Conservation (phyloP, 2,888 invertebrate genomes). For the Napeogenes inachia region DNA sequence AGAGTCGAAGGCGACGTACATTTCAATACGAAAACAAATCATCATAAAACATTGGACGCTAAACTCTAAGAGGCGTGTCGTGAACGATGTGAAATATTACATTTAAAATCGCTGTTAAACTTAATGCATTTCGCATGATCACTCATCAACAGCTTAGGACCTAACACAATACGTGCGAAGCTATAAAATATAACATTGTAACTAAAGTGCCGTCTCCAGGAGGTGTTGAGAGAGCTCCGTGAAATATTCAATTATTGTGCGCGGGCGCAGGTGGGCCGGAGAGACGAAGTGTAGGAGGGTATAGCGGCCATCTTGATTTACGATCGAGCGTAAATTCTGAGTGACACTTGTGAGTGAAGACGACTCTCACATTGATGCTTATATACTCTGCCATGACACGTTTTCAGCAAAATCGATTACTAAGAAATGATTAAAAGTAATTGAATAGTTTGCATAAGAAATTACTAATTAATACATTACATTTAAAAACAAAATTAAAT, state of each 20-base stretch:
- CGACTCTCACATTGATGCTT: slow-evolving; percentile 45
- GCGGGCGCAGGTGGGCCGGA: slow-evolving; percentile 63
- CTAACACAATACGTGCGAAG: slow-evolving; percentile 70
- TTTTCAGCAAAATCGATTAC: slow-evolving; percentile 56
- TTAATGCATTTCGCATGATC: slow-evolving; percentile 72
- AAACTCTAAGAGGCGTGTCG: slow-evolving; percentile 60
- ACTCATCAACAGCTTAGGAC: slow-evolving; percentile 74
- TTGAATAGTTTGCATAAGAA: slow-evolving; percentile 34
- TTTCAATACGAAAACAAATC: slow-evolving; percentile 72
- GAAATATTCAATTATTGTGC: slow-evolving; percentile 76
- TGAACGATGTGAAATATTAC: slow-evolving; percentile 68
- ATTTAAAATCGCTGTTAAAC: slow-evolving; percentile 72
- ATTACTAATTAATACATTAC: no score
- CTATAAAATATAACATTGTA: slow-evolving; percentile 74
- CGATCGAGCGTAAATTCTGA: slow-evolving; percentile 70
- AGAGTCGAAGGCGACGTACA: slow-evolving; percentile 40
- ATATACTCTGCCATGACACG: slow-evolving; percentile 51
- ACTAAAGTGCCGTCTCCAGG: slow-evolving; percentile 50
- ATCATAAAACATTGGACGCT: slow-evolving; percentile 70
- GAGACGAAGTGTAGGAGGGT: slow-evolving; percentile 41
- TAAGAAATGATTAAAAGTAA: slow-evolving; percentile 35
- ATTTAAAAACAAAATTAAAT: no score
- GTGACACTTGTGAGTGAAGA: slow-evolving; percentile 72
- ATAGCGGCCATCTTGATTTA: slow-evolving; percentile 75
- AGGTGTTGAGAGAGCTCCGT: slow-evolving; percentile 75